Evolutionary conservation across 2,888 invertebrate species (phyloP), one percentile per base, ranked within the genome.

Genomic region (Eudasyphora cyanicolor): DNA sequence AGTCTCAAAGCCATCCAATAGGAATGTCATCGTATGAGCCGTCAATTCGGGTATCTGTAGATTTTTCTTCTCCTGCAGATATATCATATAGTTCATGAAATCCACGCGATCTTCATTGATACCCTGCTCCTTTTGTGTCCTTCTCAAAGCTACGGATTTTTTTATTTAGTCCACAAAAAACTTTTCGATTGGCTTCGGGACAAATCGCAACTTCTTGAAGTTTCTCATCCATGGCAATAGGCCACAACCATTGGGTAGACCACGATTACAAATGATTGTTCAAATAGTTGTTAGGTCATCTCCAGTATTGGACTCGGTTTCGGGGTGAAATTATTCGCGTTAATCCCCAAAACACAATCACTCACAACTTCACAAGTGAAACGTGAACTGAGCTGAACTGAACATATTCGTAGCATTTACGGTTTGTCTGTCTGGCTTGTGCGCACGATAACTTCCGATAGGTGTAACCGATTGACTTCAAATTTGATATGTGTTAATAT

Each of bases 141-240:
- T 87, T 1, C 90, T 86, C 79, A 90, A 60, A 8, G 86, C 76
- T 19, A 91, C 80, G 2, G 90, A 87, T 14, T 87, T 85, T 1
- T 79, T 42, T 89, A 90, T 88, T 3, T 91, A 74, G 12, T 87
- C 85, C 1, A 73, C 83, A 38, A 91, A 91, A 81, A 90, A 91
- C 0, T 80, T 32, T 35, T 88, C 97, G 89, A 98, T 98, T 1
- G 94, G 94, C 0, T 92, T 93, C 1, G 86, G 17, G 6, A 90
- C 86, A 19, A 90, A 83, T 0, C 82, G 84, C 0, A 87, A 73
- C 19, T 82, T 85, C 62, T 87, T 90, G 4, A 91, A 32, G 2
- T 87, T 87, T 0, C 82, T 67, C 0, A 92, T 82, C 0, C 78
- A 82, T 12, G 92, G 91, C 82, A 90, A 87, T 3, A 90, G 78